Conservation (phyloP, 1,140 invertebrate species). For the Trachelipus rathkii region DNA sequence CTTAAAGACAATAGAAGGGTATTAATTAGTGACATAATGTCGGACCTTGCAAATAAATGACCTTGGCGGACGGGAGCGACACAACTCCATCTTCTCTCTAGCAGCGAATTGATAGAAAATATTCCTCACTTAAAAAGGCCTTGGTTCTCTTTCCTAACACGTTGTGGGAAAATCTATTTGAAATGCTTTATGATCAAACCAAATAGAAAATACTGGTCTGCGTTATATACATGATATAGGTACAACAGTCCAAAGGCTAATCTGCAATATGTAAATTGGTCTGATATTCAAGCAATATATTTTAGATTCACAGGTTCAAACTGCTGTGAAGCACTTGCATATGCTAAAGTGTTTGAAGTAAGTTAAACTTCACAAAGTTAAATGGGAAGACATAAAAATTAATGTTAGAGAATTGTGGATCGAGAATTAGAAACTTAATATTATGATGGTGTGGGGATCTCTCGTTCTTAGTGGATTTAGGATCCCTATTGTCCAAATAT, state of each 20-base stretch:
- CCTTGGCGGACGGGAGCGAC: conserved; percentile 23
- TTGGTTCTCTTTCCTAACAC: conserved; percentile 24
- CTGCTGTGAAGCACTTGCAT: no score
- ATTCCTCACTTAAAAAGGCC: conserved; percentile 19
- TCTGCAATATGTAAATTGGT: conserved; percentile 8
- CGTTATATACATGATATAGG: conserved; percentile 25
- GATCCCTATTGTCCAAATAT: conserved; percentile 22
- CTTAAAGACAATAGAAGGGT: background rate
- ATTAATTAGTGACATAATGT: background rate
- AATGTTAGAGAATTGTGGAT: conserved; percentile 3
- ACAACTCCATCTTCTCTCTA: conserved; percentile 11
- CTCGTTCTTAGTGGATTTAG: conserved; percentile 10
- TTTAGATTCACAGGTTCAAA: conserved; percentile 8
- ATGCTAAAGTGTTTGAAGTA: conserved; percentile 20
- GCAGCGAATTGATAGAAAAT: background rate
- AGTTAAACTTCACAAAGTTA: conserved; percentile 25
- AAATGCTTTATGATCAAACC: conserved; percentile 22
- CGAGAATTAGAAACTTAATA: conserved; percentile 19
- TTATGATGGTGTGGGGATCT: conserved; percentile 27
- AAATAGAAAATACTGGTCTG: conserved; percentile 8
- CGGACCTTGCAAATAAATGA: conserved; percentile 18
- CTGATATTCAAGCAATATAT: conserved; percentile 28
- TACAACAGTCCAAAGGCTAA: conserved; percentile 14
- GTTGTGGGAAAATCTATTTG: conserved; percentile 16
- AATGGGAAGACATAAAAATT: conserved; percentile 25